Evolutionary conservation across 1,140 invertebrate genomes (phyloP).

Genomic region (Meteorus sp.): DNA sequence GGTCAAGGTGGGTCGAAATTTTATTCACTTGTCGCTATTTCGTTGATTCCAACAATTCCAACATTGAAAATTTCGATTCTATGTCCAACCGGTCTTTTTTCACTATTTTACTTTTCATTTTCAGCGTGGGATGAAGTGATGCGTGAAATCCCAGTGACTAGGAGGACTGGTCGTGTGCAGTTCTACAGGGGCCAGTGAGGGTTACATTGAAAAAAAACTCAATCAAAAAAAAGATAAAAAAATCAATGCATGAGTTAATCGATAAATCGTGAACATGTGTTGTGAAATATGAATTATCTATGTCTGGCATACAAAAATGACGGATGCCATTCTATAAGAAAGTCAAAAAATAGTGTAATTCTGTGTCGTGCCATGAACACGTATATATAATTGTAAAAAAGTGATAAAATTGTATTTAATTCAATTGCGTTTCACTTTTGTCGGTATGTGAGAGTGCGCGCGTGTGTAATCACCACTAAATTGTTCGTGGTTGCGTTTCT

Average conservation of each 20-base stretch:
- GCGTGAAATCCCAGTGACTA: constrained; percentile 46
- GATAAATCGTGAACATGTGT: neutral
- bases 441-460: too few relatives aligned
- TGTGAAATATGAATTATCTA: too few relatives aligned
- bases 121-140: constrained; percentile 54
- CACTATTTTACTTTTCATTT: constrained; percentile 24
- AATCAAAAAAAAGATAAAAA: too few relatives aligned
- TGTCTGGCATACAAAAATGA: too few relatives aligned
- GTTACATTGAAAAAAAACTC: constrained; percentile 18
- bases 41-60: constrained; percentile 4
- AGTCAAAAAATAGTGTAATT: too few relatives aligned
- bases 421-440: too few relatives aligned
- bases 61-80: neutral
- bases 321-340: too few relatives aligned
- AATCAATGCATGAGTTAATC: neutral
- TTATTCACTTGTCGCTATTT: neutral
- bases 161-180: constrained; percentile 45
- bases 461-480: too few relatives aligned
- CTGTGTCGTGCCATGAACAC: too few relatives aligned
- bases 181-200: constrained; percentile 57
- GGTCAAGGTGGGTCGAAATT: constrained; percentile 61
- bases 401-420: too few relatives aligned
- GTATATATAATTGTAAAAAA: too few relatives aligned
- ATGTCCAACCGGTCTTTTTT: neutral
- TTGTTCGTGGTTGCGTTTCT: too few relatives aligned